Evolutionary conservation across 2,888 invertebrate genomes (phyloP).

Genomic region (Cordilura impudica): DNA sequence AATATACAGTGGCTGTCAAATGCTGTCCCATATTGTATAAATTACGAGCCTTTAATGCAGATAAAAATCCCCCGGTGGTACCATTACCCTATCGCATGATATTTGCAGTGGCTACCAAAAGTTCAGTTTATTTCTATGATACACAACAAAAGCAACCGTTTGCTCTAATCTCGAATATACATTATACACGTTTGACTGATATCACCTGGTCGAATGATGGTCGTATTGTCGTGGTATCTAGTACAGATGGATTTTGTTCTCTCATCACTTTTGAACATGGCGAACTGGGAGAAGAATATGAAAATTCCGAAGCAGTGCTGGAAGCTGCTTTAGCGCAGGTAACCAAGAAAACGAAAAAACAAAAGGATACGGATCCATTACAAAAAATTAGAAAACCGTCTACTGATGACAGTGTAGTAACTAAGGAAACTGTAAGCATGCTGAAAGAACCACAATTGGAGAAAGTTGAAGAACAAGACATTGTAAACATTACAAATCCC

Average conservation of each 20-base stretch:
- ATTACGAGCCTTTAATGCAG: slow-evolving; percentile 77
- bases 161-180: slow-evolving; percentile 89
- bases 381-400: slow-evolving; percentile 63
- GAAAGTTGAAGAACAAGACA: slow-evolving; percentile 19
- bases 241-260: slow-evolving; percentile 94
- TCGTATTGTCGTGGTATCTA: slow-evolving; percentile 85
- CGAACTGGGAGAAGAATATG: slow-evolving; percentile 83
- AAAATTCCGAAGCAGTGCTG: slow-evolving; percentile 73
- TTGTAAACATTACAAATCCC: slow-evolving; percentile 24
- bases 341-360: slow-evolving; percentile 64
- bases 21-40: slow-evolving; percentile 88
- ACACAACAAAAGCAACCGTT: slow-evolving; percentile 90
- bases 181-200: slow-evolving; percentile 93
- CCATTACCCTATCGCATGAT: slow-evolving; percentile 88
- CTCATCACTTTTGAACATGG: slow-evolving; percentile 86
- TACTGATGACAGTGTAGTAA: slow-evolving; percentile 57
- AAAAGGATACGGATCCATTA: slow-evolving; percentile 64
- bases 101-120: slow-evolving; percentile 94
- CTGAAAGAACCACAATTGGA: slow-evolving; percentile 33
- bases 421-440: background rate
- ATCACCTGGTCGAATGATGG: slow-evolving; percentile 93
- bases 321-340: slow-evolving; percentile 67
- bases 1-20: slow-evolving; percentile 89
- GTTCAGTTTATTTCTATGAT: slow-evolving; percentile 91
- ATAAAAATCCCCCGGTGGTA: slow-evolving; percentile 80